These are phyloP conservation scores for Drosophila serrata DNA, from an alignment of 1,140 invertebrate genomes.

Conservation along the genomic window DNA sequence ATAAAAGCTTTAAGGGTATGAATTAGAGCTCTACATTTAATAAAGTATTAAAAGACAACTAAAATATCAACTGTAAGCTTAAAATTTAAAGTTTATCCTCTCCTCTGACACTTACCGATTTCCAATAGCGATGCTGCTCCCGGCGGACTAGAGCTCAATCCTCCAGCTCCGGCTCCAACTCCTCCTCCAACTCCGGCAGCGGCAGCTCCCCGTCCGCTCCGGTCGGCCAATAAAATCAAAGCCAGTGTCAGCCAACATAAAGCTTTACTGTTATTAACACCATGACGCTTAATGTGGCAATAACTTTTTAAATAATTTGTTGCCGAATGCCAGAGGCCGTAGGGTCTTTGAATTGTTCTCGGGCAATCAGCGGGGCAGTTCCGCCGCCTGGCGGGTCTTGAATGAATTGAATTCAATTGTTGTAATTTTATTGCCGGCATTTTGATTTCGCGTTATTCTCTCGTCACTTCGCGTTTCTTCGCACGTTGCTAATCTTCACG, in stretches of 20 bases:
- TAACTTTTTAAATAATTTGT: constrained; percentile 83
- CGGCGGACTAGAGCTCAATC: not conserved
- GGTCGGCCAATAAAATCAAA: constrained; percentile 77
- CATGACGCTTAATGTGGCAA: constrained; percentile 73
- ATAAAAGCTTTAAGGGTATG: not conserved
- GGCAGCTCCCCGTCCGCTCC: constrained; percentile 16
- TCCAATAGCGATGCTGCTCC: constrained; percentile 53
- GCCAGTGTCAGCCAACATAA: constrained; percentile 82
- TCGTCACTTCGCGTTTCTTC: constrained; percentile 22
- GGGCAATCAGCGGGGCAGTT: constrained; percentile 38
- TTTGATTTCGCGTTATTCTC: constrained; percentile 54
- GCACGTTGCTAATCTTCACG: constrained; percentile 38
- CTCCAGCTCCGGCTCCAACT: constrained; percentile 10
- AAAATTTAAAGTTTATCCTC: not conserved
- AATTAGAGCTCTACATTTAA: not conserved
- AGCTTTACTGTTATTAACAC: constrained; percentile 84
- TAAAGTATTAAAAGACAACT: not conserved
- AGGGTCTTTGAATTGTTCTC: constrained; percentile 6
- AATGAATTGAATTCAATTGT: constrained; percentile 62
- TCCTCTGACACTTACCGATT: constrained; percentile 61
- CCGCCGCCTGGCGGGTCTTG: constrained; percentile 13
- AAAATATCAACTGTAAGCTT: too few relatives aligned
- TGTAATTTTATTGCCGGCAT: constrained; percentile 74
- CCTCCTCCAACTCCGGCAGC: constrained; percentile 14
- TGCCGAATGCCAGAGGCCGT: constrained; percentile 62